Base-by-base conservation (phyloP, 2,113 vertebrate genomes). In the Gymnocephalus cernua region DNA sequence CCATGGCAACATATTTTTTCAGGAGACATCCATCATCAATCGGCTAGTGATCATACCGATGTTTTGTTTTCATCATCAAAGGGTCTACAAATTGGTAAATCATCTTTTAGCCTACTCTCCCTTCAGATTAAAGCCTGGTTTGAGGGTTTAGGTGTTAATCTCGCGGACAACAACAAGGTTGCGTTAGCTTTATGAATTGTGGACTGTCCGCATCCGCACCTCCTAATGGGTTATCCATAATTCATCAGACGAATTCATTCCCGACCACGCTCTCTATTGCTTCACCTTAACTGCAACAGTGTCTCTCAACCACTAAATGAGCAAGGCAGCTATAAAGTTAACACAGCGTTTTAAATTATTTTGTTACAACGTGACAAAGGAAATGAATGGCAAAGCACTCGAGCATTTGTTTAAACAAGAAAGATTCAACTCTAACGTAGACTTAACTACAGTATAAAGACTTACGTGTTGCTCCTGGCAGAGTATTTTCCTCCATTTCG, bases 391-490 rank as follows among this genome's bases (percentile, higher is more conserved):
- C 72, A 44, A 84, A 69, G 67, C 65, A 63, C 16, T 59, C 15
- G 14, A 53, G 62, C 25, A 27, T n/a, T 45, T 15, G 47, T 4
- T 2, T 1, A 35, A 51, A 38, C 32, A 35, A 11, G 21, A 35
- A n/a, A 59, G 19, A 32, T 14, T 11, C 16, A 18, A 16, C 23
- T 68, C 15, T 51, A 2, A 58, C 5, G 54, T 53, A 27, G 0
- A 67, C 23, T 19, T 13, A 9, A 53, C 4, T 7, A 13, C 14
- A 19, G 13, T 16, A 6, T 4, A 16, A 51, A 48, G 14, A 95
- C 94, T 95, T 94, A 95, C 95, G 61, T 86, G 88, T 75, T 80
- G 89, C 82, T 87, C 35, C 83, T 35, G 83, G 59, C 4, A 83
- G 50, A 48, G 72, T 87, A 35, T 87, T 78, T 76, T 83, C 90